phyloP scores from a whole-genome alignment of 2,888 invertebrate species.

The Drosophila nr. fundita region DNA sequence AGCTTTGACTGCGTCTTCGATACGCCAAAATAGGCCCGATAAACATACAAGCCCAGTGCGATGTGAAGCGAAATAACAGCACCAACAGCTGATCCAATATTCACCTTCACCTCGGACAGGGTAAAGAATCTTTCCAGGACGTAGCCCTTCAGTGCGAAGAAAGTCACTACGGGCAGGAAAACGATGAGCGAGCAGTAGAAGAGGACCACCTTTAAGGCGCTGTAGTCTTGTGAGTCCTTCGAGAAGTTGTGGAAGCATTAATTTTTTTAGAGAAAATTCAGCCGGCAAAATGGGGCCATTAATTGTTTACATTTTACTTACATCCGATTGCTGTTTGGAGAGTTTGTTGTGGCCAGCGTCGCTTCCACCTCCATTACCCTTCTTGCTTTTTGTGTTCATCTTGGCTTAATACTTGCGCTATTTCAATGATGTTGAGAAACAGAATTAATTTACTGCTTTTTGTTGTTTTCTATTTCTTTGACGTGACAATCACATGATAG shows the following conservation, averaged over 20 bases:
- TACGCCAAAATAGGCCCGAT: slow-evolving; percentile 89
- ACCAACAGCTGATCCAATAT: slow-evolving; percentile 91
- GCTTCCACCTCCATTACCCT: slow-evolving; percentile 31
- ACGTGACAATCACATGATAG: slow-evolving; percentile 70
- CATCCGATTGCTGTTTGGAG: slow-evolving; percentile 59
- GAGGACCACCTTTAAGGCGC: slow-evolving; percentile 91
- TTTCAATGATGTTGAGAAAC: slow-evolving; percentile 17
- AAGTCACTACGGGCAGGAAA: slow-evolving; percentile 90
- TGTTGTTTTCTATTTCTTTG: slow-evolving; percentile 47
- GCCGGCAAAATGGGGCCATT: slow-evolving; percentile 42
- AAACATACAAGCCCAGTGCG: slow-evolving; percentile 91
- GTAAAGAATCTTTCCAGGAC: slow-evolving; percentile 89
- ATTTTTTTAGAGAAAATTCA: neutral
- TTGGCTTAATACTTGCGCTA: slow-evolving; percentile 16
- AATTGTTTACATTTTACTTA: slow-evolving; percentile 36
- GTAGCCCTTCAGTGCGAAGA: slow-evolving; percentile 89
- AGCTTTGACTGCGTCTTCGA: slow-evolving; percentile 53
- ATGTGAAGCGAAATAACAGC: slow-evolving; percentile 91
- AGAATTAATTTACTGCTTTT: slow-evolving; percentile 15
- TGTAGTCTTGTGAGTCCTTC: slow-evolving; percentile 87
- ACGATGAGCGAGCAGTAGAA: slow-evolving; percentile 91
- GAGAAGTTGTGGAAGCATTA: slow-evolving; percentile 3
- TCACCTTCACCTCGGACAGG: slow-evolving; percentile 87
- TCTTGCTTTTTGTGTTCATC: slow-evolving; percentile 65
- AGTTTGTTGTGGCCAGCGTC: slow-evolving; percentile 43